These are phyloP conservation scores for Luidia sarsii DNA, from an alignment of 53 echinoderm and acorn worm species.

Conservation along the genomic window DNA sequence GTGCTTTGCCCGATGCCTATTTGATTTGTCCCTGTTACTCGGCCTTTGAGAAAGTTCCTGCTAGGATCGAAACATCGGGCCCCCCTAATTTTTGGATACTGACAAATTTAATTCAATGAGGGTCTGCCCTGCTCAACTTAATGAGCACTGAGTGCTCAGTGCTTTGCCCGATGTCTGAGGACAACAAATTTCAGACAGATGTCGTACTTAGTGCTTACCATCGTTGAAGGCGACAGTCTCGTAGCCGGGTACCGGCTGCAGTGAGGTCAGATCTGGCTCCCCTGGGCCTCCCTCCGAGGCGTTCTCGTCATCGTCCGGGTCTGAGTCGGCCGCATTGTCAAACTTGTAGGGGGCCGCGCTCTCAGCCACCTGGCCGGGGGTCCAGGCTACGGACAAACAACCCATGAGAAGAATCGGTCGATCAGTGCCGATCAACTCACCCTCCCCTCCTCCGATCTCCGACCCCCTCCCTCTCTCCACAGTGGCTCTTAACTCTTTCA, in stretches of 20 bases:
- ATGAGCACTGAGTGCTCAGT: too few species aligned
- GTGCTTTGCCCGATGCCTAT: too few species aligned
- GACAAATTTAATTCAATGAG: too few species aligned
- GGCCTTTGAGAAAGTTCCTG: too few species aligned
- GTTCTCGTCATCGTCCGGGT: constrained; percentile 60
- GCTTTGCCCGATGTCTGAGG: background rate
- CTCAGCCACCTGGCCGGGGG: constrained; percentile 22
- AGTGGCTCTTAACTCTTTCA: too few species aligned
- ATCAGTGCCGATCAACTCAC: too few species aligned
- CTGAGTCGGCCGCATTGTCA: constrained; percentile 64
- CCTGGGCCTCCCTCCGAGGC: constrained; percentile 8
- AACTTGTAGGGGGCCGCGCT: constrained; percentile 53
- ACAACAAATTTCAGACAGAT: background rate
- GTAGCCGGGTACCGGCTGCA: constrained; percentile 53
- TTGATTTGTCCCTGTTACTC: too few species aligned
- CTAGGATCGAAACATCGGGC: too few species aligned
- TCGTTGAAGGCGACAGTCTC: constrained; percentile 36
- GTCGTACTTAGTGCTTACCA: constrained; percentile 36
- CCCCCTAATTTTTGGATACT: background rate
- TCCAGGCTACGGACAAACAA: constrained; percentile 43
- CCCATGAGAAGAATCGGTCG: too few species aligned
- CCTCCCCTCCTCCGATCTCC: too few species aligned
- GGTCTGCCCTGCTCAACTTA: background rate
- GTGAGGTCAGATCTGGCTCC: background rate
- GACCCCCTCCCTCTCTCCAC: too few species aligned